Evolutionary conservation across 2,113 vertebrate species (phyloP), one percentile per base, ranked within the genome.

Genomic region (Eubucco bourcierii): DNA sequence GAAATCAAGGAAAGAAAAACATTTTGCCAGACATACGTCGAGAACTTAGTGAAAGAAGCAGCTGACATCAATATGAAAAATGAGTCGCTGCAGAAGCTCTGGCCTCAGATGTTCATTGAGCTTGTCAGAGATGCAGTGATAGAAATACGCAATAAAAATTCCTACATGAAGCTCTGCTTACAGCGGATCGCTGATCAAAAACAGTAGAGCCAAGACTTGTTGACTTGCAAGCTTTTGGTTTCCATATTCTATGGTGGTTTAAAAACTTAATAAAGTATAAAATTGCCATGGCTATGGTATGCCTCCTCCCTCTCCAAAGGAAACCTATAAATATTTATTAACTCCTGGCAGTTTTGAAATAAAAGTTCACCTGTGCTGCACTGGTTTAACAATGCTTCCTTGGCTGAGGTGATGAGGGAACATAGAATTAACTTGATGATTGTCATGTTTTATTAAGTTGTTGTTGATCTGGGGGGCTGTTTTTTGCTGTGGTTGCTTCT

Each of bases 101-200:
- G 99, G 99, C 99, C 99, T 28, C 98, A 98, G 67, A 96, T 99
- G 98, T 99, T 99, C 96, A 98, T 98, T 29, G 99, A 99, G 95
- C 98, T 99, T 76, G 99, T 99, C 79, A 97, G 98, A 93, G 99
- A 99, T 58, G 98, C 98, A 6, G 99, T 99, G 94, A 87, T 99
- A 79, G 98, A 99, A 92, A 99, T 99, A 92, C 98, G 97, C 95
- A 98, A 98, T 97, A 98, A 94, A 76, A 97, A 95, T 25, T 96
- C 98, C 90, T 99, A 98, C 95, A 98, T 98, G 96, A 98, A 98
- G 85, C 97, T 98, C 93, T 98, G 98, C 96, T 98, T 99, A 16
- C 98, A 98, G 87, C 98, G 98, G 71, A 97, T 99, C 91, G 93
- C 98, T 12, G 97, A 98, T 15, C 97, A 97, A 41, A 98, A 98